phyloP scores from a whole-genome alignment of 1,140 invertebrate species.

The Micrasema minimum region DNA sequence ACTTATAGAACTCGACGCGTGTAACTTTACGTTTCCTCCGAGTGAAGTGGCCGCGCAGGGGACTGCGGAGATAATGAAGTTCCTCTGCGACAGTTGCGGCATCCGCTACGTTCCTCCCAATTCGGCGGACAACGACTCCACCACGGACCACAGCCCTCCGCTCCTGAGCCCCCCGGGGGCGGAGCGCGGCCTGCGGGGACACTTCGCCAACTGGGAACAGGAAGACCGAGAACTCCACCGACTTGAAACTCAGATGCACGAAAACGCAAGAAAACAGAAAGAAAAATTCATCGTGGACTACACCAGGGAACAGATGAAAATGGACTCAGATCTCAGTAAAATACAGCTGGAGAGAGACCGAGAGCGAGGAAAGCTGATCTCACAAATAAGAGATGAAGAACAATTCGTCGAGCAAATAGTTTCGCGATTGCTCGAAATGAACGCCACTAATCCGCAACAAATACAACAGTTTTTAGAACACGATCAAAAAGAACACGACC shows the following conservation, averaged over 20 bases:
- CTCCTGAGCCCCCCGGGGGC: conserved; percentile 35
- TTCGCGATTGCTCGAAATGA: conserved; percentile 71
- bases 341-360: conserved; percentile 73
- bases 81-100: conserved; percentile 67
- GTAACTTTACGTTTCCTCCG: conserved; percentile 73
- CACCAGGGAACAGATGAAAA: conserved; percentile 70
- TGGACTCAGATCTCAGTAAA: conserved; percentile 73
- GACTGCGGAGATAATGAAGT: conserved; percentile 74
- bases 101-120: conserved; percentile 59
- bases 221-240: conserved; percentile 61
- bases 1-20: conserved; percentile 70
- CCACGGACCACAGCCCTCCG: conserved; percentile 48
- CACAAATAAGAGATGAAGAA: conserved; percentile 70
- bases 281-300: conserved; percentile 72
- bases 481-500: conserved; percentile 73
- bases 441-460: conserved; percentile 68
- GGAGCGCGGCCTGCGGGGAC: conserved; percentile 30
- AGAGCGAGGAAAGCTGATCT: conserved; percentile 71
- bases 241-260: conserved; percentile 63
- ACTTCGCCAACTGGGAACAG: conserved; percentile 59
- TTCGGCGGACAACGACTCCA: conserved; percentile 50
- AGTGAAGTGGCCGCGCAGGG: conserved; percentile 68
- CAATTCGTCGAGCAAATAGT: conserved; percentile 73
- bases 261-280: conserved; percentile 62
- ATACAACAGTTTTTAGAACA: conserved; percentile 71